Base-by-base conservation (phyloP, 2,888 invertebrate species). In the Rhingia campestris region DNA sequence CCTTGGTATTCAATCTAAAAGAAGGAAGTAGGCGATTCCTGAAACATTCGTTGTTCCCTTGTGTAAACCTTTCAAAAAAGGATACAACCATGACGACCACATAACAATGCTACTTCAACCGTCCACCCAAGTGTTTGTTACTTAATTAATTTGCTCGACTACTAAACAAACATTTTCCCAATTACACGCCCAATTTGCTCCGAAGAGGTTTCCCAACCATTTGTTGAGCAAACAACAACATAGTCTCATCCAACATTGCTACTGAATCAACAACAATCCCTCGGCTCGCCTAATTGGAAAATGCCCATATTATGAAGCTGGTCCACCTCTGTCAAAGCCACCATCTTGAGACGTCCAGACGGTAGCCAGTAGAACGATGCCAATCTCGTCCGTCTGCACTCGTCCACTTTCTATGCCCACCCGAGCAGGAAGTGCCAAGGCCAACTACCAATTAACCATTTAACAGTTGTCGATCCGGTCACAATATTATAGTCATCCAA, bases 261-360 rank as follows among this genome's bases (percentile, higher is more conserved):
- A 77, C 82, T 74, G 79, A 77, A 74, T 74, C 56, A 77, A 82
- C 77, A 82, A 64, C 22, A 22, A 49, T 56, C 32, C 7, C n/a
- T 37, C 61, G 14, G 12, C 39, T 39, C 43, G 4, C 45, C 73
- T 77, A 77, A 82, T 82, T 82, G 73, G 67, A 74, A 77, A 73
- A 73, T 73, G 47, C 58, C 54, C 33, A 56, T 77, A 41, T 73
- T 77, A 64, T 56, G 35, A 61, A 59, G 54, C 47, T 56, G 61
- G 41, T 58, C 49, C 59, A 79, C 54, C 75, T 58, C 51, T 41
- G 33, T 37, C n/a, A 30, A 32, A 37, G 22, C 6, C 41, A n/a
- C 30, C 45, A 75, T 69, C 82, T 77, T 82, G 77, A 82, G 82
- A 82, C 77, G 82, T 74, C 77, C 67, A 53, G 82, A 82, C 82